Evolutionary conservation across 2,113 vertebrate species (phyloP).

Genomic region (Hyla sarda): DNA sequence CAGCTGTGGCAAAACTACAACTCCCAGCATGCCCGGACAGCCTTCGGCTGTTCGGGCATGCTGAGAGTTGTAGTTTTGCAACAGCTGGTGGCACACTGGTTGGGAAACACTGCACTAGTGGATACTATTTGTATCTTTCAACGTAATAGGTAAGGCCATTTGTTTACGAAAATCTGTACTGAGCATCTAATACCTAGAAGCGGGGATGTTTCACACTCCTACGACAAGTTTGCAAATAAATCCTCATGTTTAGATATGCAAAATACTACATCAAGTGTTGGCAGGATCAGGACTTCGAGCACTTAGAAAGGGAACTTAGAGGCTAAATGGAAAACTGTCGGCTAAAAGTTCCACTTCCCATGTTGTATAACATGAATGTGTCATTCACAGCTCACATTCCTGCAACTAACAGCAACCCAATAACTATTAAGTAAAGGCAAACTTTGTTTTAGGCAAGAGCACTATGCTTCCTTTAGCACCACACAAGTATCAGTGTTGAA

Average conservation of each 20-base stretch:
- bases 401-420: slow-evolving; percentile 61
- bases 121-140: too few species aligned
- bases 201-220: background rate
- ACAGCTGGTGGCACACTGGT: too few species aligned
- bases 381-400: slow-evolving; percentile 59
- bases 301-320: slow-evolving; percentile 3
- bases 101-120: too few species aligned
- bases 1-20: too few species aligned
- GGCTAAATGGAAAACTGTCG: slow-evolving; percentile 62
- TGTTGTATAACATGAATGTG: slow-evolving; percentile 55
- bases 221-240: background rate
- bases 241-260: background rate
- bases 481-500: slow-evolving; percentile 22
- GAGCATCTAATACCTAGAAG: background rate
- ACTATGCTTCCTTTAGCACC: slow-evolving; percentile 52
- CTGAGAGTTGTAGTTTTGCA: too few species aligned
- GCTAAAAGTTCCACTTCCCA: slow-evolving; percentile 49
- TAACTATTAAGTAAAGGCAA: slow-evolving; percentile 59
- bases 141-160: too few species aligned
- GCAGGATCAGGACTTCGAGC: slow-evolving; percentile 23
- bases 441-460: slow-evolving; percentile 38
- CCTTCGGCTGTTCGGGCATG: too few species aligned
- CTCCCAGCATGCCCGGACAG: too few species aligned
- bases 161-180: too few species aligned
- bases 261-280: background rate